Conservation (phyloP, 2,797 vertebrate species). For the Takifugu ocellatus region DNA sequence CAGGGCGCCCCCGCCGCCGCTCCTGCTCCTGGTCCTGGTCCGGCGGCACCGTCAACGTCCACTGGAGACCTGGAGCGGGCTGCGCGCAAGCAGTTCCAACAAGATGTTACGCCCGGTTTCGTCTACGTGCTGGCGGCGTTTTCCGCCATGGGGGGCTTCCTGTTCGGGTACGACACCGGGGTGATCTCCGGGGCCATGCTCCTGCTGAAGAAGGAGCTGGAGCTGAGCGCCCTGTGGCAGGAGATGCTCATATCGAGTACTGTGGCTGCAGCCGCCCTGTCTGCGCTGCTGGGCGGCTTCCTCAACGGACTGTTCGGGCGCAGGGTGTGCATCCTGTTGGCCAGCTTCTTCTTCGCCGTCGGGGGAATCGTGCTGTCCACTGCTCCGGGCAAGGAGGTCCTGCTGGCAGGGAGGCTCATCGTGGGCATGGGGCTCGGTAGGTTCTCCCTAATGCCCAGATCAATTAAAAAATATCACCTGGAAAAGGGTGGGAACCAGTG, state of each 20-base stretch:
- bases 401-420: conserved; percentile 86
- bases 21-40: conserved; percentile 35
- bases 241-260: conserved; percentile 92
- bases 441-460: conserved; percentile 42
- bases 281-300: conserved; percentile 87
- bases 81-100: conserved; percentile 93
- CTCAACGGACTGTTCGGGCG: conserved; percentile 89
- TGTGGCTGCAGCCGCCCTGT: conserved; percentile 89
- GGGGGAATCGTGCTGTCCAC: conserved; percentile 86
- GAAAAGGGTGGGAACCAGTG: background rate
- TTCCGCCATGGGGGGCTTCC: conserved; percentile 93
- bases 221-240: conserved; percentile 90
- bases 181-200: conserved; percentile 97
- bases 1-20: conserved; percentile 54
- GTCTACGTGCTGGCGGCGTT: conserved; percentile 89
- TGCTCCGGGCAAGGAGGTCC: conserved; percentile 84
- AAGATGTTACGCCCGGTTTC: conserved; percentile 87
- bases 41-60: conserved; percentile 47
- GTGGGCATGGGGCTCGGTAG: conserved; percentile 95
- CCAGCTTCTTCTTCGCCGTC: conserved; percentile 85
- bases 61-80: conserved; percentile 89
- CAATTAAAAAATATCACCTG: conserved; percentile 6
- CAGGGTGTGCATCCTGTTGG: conserved; percentile 87
- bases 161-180: conserved; percentile 96
- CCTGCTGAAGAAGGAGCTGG: conserved; percentile 87